Conservation (phyloP, 2,888 invertebrate genomes). For the Vanessa cardui region DNA sequence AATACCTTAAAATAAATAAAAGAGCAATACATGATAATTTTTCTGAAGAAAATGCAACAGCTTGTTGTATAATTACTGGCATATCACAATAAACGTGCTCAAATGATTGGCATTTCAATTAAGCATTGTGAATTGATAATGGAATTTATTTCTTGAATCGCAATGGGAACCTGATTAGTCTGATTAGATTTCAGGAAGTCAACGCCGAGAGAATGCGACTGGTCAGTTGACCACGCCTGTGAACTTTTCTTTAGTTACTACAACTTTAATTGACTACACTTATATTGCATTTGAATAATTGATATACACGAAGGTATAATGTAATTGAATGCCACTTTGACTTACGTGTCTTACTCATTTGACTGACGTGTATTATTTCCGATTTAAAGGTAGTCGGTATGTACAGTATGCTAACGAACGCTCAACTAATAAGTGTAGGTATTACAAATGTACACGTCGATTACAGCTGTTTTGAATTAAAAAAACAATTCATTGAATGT, state of each 20-base stretch:
- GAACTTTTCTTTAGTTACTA: slow-evolving; percentile 56
- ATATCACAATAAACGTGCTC: no score
- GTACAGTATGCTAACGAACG: no score
- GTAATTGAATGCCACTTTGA: not conserved
- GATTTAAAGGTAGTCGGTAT: no score
- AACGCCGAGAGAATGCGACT: slow-evolving; percentile 59
- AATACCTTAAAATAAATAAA: not conserved
- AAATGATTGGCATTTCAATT: slow-evolving; percentile 1
- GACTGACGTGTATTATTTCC: no score
- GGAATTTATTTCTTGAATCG: slow-evolving; percentile 19
- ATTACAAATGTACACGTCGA: not conserved
- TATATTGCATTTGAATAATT: slow-evolving; percentile 41
- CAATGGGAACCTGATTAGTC: slow-evolving; percentile 42
- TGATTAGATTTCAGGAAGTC: slow-evolving; percentile 59
- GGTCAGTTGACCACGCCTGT: slow-evolving; percentile 61
- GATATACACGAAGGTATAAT: slow-evolving; percentile 1
- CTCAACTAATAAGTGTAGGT: no score
- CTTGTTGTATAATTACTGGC: no score
- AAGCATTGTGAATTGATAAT: slow-evolving; percentile 6
- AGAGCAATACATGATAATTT: not conserved
- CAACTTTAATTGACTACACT: slow-evolving; percentile 58
- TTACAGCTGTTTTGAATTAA: slow-evolving; percentile 24
- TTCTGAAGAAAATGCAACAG: no score
- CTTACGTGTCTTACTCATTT: not conserved
- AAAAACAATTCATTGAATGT: slow-evolving; percentile 56